Evolutionary conservation across 2,797 vertebrate genomes (phyloP).

Genomic region (Leuciscus waleckii): DNA sequence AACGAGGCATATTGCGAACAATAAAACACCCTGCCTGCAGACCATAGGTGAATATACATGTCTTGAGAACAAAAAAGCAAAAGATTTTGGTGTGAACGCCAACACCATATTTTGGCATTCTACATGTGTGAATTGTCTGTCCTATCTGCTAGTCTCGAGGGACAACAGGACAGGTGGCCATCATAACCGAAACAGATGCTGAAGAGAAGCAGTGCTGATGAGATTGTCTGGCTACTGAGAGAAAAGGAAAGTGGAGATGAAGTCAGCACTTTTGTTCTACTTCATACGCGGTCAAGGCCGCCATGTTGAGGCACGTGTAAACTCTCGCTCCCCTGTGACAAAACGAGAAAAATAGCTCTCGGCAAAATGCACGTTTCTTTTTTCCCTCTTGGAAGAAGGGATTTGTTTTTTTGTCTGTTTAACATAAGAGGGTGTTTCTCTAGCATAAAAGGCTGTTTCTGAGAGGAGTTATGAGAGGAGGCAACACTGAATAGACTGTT

Average conservation of each 20-base stretch:
- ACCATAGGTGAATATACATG: constrained; percentile 56
- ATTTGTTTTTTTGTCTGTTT: constrained; percentile 57
- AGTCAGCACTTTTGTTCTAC: constrained; percentile 63
- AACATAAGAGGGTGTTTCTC: constrained; percentile 59
- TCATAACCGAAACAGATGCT: constrained; percentile 67
- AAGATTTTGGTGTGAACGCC: constrained; percentile 60
- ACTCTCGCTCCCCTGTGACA: constrained; percentile 58
- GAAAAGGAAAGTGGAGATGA: constrained; percentile 62
- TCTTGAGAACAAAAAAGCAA: constrained; percentile 52
- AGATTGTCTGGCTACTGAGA: constrained; percentile 65
- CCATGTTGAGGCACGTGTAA: constrained; percentile 60
- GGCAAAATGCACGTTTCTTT: constrained; percentile 51
- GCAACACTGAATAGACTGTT: constrained; percentile 60
- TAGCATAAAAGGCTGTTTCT: constrained; percentile 55
- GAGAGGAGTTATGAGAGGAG: constrained; percentile 54
- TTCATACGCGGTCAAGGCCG: constrained; percentile 56
- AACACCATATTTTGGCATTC: constrained; percentile 60
- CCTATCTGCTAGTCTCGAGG: constrained; percentile 62
- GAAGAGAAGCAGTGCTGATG: constrained; percentile 63
- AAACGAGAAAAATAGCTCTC: constrained; percentile 51
- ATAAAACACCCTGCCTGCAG: constrained; percentile 43
- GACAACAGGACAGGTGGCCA: constrained; percentile 67
- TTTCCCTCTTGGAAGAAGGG: constrained; percentile 27
- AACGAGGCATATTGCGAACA: constrained; percentile 14
- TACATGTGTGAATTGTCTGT: constrained; percentile 66